Conservation (phyloP, 1,140 invertebrate species). For the Drepana arcuata region DNA sequence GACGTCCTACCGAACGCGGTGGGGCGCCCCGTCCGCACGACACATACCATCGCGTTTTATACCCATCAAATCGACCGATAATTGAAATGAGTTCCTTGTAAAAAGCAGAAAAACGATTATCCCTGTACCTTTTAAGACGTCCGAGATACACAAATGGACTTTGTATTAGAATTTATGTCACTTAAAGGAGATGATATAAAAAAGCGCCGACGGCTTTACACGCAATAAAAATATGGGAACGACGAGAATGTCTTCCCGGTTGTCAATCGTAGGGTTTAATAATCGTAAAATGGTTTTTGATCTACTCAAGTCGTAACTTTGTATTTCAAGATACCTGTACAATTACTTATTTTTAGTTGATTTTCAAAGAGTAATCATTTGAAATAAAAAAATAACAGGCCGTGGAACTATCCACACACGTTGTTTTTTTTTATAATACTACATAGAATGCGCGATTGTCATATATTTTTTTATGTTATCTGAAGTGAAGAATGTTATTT, state of each 20-base stretch:
- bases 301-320: slow-evolving; percentile 27
- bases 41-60: slow-evolving; percentile 61
- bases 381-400: too few species aligned
- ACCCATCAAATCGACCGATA: slow-evolving; percentile 62
- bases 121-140: slow-evolving; percentile 67
- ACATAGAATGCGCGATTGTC: too few species aligned
- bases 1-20: slow-evolving; percentile 31
- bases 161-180: slow-evolving; percentile 72
- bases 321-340: slow-evolving; percentile 4
- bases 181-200: slow-evolving; percentile 68
- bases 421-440: too few species aligned
- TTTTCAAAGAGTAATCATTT: too few species aligned
- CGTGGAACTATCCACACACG: too few species aligned
- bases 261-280: slow-evolving; percentile 66
- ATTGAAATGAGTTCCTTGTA: slow-evolving; percentile 71
- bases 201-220: slow-evolving; percentile 66
- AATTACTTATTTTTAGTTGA: not conserved
- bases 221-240: slow-evolving; percentile 70
- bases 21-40: slow-evolving; percentile 47
- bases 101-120: slow-evolving; percentile 70
- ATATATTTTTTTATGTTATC: too few species aligned
- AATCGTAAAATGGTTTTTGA: slow-evolving; percentile 68
- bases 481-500: not conserved
- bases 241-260: slow-evolving; percentile 60
- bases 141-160: slow-evolving; percentile 70